Percentiles rank a stretch among this genome's conserved stretches.
Evolutionary conservation across 2,888 invertebrate genomes (phyloP).

Genomic region (Empis livida): DNA sequence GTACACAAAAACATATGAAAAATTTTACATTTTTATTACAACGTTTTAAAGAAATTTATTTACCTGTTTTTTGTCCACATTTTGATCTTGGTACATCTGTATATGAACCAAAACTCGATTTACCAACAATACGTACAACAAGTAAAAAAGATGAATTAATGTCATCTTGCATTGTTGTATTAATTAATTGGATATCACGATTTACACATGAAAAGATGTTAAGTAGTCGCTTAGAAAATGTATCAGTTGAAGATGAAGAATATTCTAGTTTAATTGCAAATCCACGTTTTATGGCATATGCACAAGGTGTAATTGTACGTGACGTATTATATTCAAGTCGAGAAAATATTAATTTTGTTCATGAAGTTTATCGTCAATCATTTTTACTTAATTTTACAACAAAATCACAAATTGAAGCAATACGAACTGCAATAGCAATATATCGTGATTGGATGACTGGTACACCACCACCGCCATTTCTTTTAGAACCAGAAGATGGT

Average conservation of each 20-base stretch:
- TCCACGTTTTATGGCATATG: conserved; percentile 22
- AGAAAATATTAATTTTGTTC: conserved; percentile 87
- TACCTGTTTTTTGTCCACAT: conserved; percentile 80
- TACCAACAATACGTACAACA: conserved; percentile 51
- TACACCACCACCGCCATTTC: conserved; percentile 64
- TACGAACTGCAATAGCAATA: conserved; percentile 76
- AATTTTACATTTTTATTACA: conserved; percentile 86
- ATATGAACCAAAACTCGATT: conserved; percentile 70
- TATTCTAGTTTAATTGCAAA: conserved; percentile 21
- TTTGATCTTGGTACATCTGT: conserved; percentile 68
- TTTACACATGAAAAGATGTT: conserved; percentile 58
- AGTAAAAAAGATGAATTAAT: conserved; percentile 53
- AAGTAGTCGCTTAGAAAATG: conserved; percentile 27
- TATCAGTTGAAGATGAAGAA: conserved; percentile 31
- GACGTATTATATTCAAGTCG: conserved; percentile 77
- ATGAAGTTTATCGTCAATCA: conserved; percentile 88
- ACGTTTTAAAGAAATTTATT: conserved; percentile 79
- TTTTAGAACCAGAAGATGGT: conserved; percentile 52
- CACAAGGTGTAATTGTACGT: conserved; percentile 52
- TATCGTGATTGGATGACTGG: conserved; percentile 94
- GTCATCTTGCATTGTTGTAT: conserved; percentile 59
- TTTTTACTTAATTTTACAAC: conserved; percentile 70
- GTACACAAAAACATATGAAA: conserved; percentile 61
- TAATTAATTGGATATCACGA: conserved; percentile 82
- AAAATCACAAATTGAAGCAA: conserved; percentile 66